Evolutionary conservation across 2,797 vertebrate species (phyloP).

Genomic region (Eulemur mongoz): DNA sequence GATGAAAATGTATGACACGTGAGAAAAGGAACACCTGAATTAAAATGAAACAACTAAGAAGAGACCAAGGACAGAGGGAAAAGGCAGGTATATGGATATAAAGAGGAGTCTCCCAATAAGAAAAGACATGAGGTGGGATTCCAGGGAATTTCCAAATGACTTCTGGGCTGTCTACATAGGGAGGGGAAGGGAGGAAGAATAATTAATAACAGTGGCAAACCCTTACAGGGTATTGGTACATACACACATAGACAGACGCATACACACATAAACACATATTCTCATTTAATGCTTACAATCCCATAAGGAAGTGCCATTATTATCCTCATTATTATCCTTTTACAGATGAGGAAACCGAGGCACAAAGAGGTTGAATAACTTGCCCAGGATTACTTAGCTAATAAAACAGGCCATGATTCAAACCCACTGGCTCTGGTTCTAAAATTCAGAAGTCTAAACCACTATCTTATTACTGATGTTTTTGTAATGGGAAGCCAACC

Average conservation of each 20-base stretch:
- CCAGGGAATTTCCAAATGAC: not conserved
- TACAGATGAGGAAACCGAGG: not conserved
- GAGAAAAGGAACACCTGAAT: not conserved
- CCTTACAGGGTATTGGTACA: not conserved
- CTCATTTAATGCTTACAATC: not conserved
- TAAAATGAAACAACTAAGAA: not conserved
- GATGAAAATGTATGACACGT: not conserved
- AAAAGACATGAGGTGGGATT: not conserved
- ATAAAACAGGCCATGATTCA: not conserved
- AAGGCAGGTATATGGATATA: not conserved
- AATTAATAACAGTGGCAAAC: not conserved
- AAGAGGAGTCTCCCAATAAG: not conserved
- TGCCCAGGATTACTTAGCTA: not conserved
- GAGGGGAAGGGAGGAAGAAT: not conserved
- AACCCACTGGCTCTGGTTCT: not conserved
- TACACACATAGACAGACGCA: not conserved
- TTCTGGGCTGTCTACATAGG: not conserved
- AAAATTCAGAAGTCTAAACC: not conserved
- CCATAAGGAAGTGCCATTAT: not conserved
- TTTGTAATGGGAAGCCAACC: not conserved
- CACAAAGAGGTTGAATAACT: not conserved
- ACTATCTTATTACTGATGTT: not conserved
- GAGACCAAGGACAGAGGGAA: not conserved
- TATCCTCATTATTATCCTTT: not conserved
- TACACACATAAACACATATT: not conserved